phyloP scores from a whole-genome alignment of 2,888 invertebrate genomes.

The Mimachlamys varia region DNA sequence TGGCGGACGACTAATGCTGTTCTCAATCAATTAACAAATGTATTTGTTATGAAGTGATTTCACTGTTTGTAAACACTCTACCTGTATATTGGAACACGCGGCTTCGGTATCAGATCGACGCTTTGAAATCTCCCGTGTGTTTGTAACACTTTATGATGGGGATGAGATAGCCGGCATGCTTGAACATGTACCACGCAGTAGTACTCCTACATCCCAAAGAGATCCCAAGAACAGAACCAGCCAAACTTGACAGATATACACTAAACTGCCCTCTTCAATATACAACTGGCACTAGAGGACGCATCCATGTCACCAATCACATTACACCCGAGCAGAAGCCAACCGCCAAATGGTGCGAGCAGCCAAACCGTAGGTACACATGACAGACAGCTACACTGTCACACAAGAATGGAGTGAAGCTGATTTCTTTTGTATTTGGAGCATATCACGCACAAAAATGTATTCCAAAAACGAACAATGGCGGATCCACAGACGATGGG shows the following conservation, averaged over 20 bases:
- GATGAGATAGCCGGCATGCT: not conserved
- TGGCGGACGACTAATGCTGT: not conserved
- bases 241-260: not conserved
- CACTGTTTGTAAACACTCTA: not conserved
- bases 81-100: not conserved
- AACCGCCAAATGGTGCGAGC: not conserved
- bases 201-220: not conserved
- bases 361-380: not conserved
- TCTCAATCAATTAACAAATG: not conserved
- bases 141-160: not conserved
- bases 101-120: not conserved
- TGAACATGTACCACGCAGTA: not conserved
- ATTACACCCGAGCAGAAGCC: not conserved
- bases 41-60: not conserved
- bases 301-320: not conserved
- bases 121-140: not conserved
- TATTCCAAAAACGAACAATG: not conserved
- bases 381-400: not conserved
- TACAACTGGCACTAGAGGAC: not conserved
- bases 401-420: not conserved
- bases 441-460: not conserved
- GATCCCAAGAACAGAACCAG: not conserved
- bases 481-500: not conserved
- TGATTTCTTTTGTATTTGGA: not conserved
- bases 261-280: not conserved